A percentile compares a stretch with the other conserved stretches of the same genome.
Conservation (phyloP, 2,888 invertebrate species). For the Lepetodrilus schrolli region DNA sequence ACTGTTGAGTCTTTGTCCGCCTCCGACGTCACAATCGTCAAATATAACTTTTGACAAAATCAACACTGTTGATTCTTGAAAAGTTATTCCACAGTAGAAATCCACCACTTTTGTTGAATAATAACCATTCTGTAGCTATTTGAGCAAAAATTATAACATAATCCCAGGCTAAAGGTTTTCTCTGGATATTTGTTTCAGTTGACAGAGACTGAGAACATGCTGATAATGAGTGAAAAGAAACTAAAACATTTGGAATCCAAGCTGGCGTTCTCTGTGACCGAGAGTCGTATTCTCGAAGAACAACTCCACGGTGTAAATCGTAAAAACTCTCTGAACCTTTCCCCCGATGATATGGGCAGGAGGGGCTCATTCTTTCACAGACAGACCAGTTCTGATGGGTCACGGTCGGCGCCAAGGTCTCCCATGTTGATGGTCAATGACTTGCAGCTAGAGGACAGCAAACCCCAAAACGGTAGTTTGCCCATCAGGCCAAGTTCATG, state of each 20-base stretch:
- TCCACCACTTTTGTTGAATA: no score
- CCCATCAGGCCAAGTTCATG: constrained; percentile 36
- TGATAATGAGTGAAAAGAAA: constrained; percentile 43
- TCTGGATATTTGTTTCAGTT: constrained; percentile 35
- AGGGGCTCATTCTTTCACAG: constrained; percentile 5
- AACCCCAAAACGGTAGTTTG: constrained; percentile 25
- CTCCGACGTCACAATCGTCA: no score
- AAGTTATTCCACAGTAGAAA: no score
- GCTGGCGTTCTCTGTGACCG: constrained; percentile 43
- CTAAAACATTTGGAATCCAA: constrained; percentile 52
- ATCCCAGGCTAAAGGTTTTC: no score
- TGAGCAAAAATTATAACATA: no score
- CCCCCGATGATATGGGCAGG: constrained; percentile 10
- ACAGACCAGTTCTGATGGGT: background rate
- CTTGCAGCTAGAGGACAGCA: constrained; percentile 8
- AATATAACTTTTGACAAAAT: no score
- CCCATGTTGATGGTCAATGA: background rate
- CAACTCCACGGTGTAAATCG: constrained; percentile 42
- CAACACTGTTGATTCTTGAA: no score
- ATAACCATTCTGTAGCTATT: no score
- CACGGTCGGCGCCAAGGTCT: background rate
- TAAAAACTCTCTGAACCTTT: constrained; percentile 24
- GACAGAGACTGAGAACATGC: constrained; percentile 39
- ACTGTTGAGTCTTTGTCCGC: no score
- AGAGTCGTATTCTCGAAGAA: constrained; percentile 43